These are phyloP conservation scores for Huso huso DNA, from an alignment of 2,797 vertebrate species.

Conservation along the genomic window DNA sequence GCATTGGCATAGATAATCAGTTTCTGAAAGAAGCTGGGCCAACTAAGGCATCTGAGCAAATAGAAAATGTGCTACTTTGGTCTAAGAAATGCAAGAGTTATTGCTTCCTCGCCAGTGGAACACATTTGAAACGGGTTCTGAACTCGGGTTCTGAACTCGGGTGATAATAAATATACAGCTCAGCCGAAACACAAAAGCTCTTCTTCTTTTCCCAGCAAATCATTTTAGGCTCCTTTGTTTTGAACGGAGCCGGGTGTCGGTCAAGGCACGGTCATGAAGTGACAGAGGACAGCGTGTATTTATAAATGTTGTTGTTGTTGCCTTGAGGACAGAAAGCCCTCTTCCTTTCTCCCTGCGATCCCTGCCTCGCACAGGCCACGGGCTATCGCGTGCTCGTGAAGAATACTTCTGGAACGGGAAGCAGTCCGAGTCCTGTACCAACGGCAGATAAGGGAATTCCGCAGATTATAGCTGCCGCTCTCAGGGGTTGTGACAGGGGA, in stretches of 20 bases:
- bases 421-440: conserved; percentile 15
- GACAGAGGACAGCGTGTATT: conserved; percentile 25
- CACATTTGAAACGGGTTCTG: too few species aligned
- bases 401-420: conserved; percentile 16
- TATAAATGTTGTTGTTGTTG: conserved; percentile 37
- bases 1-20: too few species aligned
- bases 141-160: too few species aligned
- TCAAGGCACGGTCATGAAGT: conserved; percentile 23
- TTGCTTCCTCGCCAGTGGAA: too few species aligned
- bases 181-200: too few species aligned
- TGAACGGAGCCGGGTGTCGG: conserved; percentile 10
- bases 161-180: too few species aligned
- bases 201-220: too few species aligned
- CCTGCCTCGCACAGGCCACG: conserved; percentile 9
- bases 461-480: conserved; percentile 40
- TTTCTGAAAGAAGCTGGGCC: too few species aligned
- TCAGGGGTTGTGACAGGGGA: conserved; percentile 30
- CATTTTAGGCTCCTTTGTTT: conserved; percentile 29
- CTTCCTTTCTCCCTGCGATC: conserved; percentile 21
- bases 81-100: too few species aligned
- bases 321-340: conserved; percentile 36
- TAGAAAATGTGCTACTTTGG: too few species aligned
- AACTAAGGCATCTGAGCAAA: too few species aligned
- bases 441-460: conserved; percentile 48
- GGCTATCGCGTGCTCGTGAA: conserved; percentile 18